Conservation (phyloP, 2,113 vertebrate genomes). For the Typhlomys cinereus region DNA sequence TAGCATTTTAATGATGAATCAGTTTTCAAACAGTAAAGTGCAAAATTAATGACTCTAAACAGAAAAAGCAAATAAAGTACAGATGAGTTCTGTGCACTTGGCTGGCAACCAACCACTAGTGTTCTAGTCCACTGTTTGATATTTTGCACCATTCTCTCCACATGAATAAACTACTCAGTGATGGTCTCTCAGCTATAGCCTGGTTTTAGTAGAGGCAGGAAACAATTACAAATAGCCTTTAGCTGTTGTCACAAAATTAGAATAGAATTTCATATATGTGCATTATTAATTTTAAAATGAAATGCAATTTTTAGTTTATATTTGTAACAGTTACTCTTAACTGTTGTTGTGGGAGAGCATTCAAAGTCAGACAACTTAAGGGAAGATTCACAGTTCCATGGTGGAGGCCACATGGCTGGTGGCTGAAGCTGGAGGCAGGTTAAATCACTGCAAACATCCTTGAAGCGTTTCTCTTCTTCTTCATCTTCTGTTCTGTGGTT, state of each 20-base stretch:
- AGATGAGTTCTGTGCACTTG: constrained; percentile 77
- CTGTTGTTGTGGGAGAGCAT: too few relatives aligned
- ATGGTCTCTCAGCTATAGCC: constrained; percentile 59
- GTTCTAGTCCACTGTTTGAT: constrained; percentile 68
- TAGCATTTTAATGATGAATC: constrained; percentile 4
- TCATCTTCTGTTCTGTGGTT: too few relatives aligned
- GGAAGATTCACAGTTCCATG: too few relatives aligned
- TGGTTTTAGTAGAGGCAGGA: constrained; percentile 55
- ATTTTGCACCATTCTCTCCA: constrained; percentile 76
- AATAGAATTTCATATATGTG: neutral
- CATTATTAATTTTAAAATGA: neutral
- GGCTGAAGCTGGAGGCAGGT: too few relatives aligned
- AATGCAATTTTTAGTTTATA: too few relatives aligned
- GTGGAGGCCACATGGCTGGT: too few relatives aligned
- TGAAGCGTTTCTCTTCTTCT: too few relatives aligned
- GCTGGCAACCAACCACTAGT: constrained; percentile 72
- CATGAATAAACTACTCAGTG: constrained; percentile 69
- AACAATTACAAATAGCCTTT: constrained; percentile 55
- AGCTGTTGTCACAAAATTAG: constrained; percentile 34
- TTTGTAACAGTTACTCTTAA: too few relatives aligned
- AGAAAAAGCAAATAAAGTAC: constrained; percentile 74
- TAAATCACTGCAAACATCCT: too few relatives aligned
- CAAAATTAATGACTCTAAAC: constrained; percentile 71
- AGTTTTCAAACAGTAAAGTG: neutral
- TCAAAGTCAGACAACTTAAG: too few relatives aligned